phyloP scores from a whole-genome alignment of 2,113 vertebrate genomes.

The Spilogale gracilis region DNA sequence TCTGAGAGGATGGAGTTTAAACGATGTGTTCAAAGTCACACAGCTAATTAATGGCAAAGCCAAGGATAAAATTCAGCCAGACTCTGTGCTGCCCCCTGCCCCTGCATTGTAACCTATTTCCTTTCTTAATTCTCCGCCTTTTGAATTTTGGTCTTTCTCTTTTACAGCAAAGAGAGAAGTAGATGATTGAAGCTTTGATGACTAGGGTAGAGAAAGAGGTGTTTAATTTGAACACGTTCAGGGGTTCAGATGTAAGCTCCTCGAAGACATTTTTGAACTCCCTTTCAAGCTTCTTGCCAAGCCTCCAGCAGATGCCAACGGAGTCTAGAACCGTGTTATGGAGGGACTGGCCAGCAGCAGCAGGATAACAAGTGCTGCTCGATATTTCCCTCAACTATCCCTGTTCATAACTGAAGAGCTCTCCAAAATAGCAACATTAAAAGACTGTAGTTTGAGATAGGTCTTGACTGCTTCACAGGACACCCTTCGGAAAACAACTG shows the following conservation, averaged over 20 bases:
- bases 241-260: background rate
- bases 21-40: slow-evolving; percentile 29
- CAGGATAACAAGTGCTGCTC: background rate
- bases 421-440: slow-evolving; percentile 9
- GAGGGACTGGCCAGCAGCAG: background rate
- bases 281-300: background rate
- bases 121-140: slow-evolving; percentile 15
- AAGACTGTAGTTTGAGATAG: background rate
- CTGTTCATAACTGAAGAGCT: background rate
- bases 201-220: background rate
- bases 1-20: background rate
- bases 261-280: background rate
- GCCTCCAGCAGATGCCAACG: background rate
- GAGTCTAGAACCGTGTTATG: background rate
- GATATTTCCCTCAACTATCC: background rate
- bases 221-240: background rate
- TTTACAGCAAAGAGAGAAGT: background rate
- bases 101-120: background rate
- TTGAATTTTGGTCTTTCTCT: slow-evolving; percentile 4
- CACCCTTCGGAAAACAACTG: background rate
- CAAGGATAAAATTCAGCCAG: slow-evolving; percentile 4
- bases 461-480: background rate
- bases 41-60: background rate
- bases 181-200: background rate
- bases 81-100: background rate